Percentiles rank a stretch among this genome's conserved stretches.
These are phyloP conservation scores for Ibidorhyncha struthersii DNA, from an alignment of 2,113 vertebrate genomes.

Conservation along the genomic window DNA sequence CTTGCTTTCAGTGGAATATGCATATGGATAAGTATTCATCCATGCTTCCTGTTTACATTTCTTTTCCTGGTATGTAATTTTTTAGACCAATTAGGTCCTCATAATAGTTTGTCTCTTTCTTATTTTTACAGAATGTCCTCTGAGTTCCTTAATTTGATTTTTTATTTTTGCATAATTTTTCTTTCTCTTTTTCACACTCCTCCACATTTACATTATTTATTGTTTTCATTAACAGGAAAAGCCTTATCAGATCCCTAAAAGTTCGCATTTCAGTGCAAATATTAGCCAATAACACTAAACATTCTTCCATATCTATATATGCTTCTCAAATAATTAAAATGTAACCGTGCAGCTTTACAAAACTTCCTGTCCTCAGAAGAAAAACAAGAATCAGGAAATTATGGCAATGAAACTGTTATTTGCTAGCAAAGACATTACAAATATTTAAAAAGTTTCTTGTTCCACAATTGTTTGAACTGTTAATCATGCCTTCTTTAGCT, in stretches of 20 bases:
- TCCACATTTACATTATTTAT: not conserved
- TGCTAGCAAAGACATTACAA: not conserved
- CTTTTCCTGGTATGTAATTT: not conserved
- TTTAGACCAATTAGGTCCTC: not conserved
- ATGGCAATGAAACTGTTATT: not conserved
- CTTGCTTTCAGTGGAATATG: not conserved
- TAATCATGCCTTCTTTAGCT: not conserved
- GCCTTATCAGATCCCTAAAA: not conserved
- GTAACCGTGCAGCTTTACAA: not conserved
- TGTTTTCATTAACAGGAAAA: not conserved
- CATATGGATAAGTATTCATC: not conserved
- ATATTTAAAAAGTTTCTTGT: not conserved
- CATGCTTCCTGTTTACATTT: not conserved
- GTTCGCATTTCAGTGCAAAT: not conserved
- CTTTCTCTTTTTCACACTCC: not conserved
- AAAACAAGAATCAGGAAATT: not conserved
- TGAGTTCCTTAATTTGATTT: rapidly evolving
- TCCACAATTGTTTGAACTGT: not conserved
- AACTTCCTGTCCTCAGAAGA: not conserved
- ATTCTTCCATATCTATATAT: not conserved
- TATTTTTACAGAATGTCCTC: not conserved
- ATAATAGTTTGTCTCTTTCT: not conserved
- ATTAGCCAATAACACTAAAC: not conserved
- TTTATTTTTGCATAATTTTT: not conserved
- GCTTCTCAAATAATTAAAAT: not conserved